Conservation (phyloP, 2,888 invertebrate genomes). For the Orthonychiurus folsomi region DNA sequence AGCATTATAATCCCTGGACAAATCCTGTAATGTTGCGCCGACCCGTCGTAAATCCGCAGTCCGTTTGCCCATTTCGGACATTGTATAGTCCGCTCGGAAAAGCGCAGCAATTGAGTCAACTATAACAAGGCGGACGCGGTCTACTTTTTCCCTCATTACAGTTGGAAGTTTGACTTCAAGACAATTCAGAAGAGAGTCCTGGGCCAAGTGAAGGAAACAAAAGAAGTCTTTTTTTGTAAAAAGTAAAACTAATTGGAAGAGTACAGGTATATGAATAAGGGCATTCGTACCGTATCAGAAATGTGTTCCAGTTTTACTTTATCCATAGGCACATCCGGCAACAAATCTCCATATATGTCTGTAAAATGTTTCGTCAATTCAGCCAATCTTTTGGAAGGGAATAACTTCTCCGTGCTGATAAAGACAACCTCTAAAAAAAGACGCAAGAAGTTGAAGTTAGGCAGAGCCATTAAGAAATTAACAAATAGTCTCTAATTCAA, state of each 20-base stretch:
- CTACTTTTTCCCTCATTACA: constrained; percentile 43
- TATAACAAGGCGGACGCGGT: constrained; percentile 55
- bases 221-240: neutral
- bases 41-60: constrained; percentile 53
- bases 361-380: constrained; percentile 25
- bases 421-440: constrained; percentile 53
- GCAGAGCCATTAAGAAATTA: neutral
- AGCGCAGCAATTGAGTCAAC: constrained; percentile 67
- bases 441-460: constrained; percentile 14
- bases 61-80: constrained; percentile 47
- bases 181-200: constrained; percentile 51
- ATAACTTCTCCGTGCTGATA: constrained; percentile 68
- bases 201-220: no score
- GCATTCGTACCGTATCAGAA: constrained; percentile 45
- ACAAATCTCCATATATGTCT: constrained; percentile 13
- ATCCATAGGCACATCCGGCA: constrained; percentile 43
- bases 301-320: constrained; percentile 60
- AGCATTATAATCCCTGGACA: constrained; percentile 51
- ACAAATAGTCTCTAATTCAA: neutral
- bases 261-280: neutral
- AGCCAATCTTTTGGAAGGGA: constrained; percentile 58
- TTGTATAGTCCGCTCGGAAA: constrained; percentile 54
- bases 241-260: neutral
- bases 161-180: constrained; percentile 46
- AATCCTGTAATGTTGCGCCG: constrained; percentile 50